A percentile compares a stretch with the other conserved stretches of the same genome.
phyloP scores from a whole-genome alignment of 2,113 vertebrate genomes.

The Phrynosoma platyrhinos region DNA sequence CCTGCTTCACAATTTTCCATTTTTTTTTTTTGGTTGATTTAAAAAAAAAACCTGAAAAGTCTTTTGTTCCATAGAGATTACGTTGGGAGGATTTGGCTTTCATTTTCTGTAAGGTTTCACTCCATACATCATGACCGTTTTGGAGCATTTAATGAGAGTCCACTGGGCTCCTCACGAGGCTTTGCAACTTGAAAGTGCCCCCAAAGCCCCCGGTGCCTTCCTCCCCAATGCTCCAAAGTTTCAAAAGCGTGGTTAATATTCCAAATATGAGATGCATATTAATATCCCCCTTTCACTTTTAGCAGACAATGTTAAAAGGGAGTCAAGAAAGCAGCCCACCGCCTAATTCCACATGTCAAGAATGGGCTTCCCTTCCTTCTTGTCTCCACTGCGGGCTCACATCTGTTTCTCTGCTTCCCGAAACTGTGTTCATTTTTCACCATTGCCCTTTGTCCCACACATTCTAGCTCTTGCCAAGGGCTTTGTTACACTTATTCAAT shows the following conservation, averaged over 20 bases:
- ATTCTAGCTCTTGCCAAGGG: conserved; percentile 60
- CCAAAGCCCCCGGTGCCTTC: conserved; percentile 13
- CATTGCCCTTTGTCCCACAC: conserved; percentile 73
- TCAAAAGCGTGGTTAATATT: neutral
- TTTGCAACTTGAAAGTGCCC: neutral
- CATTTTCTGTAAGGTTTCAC: conserved; percentile 76
- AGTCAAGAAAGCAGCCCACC: neutral
- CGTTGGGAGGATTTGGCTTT: conserved; percentile 72
- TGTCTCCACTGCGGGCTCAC: conserved; percentile 61
- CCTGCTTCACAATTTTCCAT: conserved; percentile 15
- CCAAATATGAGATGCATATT: neutral
- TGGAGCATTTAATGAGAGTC: conserved; percentile 60
- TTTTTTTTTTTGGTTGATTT: conserved; percentile 49
- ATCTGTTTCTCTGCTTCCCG: conserved; percentile 76
- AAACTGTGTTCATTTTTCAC: conserved; percentile 77
- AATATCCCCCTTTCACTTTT: neutral
- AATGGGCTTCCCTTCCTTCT: conserved; percentile 54
- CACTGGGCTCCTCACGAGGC: conserved; percentile 45
- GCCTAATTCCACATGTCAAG: conserved; percentile 34
- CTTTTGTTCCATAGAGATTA: conserved; percentile 82
- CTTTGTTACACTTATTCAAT: conserved; percentile 79
- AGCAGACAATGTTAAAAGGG: neutral
- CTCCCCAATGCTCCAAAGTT: conserved; percentile 14
- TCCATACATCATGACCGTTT: conserved; percentile 76
- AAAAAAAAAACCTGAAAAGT: conserved; percentile 68